These are phyloP conservation scores for Tetrax tetrax DNA, from an alignment of 2,113 vertebrate genomes.

Conservation along the genomic window DNA sequence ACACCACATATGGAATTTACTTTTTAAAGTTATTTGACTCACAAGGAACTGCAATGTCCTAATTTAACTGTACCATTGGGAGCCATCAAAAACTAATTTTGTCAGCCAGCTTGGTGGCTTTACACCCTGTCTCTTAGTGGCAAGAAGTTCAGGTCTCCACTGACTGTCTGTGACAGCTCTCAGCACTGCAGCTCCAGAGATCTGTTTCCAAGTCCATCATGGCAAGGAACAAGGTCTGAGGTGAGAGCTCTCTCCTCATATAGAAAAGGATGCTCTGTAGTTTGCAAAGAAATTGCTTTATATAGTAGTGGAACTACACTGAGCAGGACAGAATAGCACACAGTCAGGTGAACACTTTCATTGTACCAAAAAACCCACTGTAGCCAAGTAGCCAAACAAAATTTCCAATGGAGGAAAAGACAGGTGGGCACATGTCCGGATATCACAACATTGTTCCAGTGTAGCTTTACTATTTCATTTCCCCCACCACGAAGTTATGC, in stretches of 20 bases:
- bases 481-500: background rate
- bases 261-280: background rate
- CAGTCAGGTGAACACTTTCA: background rate
- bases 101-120: background rate
- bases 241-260: background rate
- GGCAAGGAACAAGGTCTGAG: background rate
- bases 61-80: background rate
- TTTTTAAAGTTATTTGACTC: background rate
- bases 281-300: background rate
- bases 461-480: background rate
- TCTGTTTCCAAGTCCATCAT: background rate
- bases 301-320: background rate
- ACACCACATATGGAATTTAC: background rate
- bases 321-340: background rate
- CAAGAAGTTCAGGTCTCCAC: background rate
- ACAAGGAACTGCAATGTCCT: background rate
- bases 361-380: accelerated
- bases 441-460: too few species aligned
- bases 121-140: background rate
- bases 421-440: accelerated
- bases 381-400: background rate
- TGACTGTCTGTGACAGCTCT: background rate
- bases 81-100: background rate
- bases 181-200: background rate
- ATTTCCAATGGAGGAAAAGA: background rate